Evolutionary conservation across 2,797 vertebrate genomes (phyloP).

Genomic region (Aulostomus chinensis): DNA sequence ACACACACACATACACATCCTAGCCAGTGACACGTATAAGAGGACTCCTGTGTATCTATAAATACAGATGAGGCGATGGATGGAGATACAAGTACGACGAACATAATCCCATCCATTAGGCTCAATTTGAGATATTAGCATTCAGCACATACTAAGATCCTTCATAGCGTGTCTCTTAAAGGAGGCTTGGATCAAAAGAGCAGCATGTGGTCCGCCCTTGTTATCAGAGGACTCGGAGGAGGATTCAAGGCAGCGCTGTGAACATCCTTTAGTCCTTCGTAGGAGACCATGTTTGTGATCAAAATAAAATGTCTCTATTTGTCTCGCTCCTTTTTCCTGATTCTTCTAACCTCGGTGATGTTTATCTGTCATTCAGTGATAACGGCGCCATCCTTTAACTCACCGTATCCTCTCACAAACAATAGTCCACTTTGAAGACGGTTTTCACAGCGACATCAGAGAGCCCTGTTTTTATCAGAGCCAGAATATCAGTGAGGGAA

Average conservation of each 20-base stretch:
- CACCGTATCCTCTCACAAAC: background rate
- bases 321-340: conserved; percentile 1
- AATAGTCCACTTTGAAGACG: conserved; percentile 4
- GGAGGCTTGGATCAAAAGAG: background rate
- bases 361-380: conserved; percentile 18
- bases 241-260: background rate
- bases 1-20: background rate
- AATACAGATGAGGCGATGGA: conserved; percentile 1
- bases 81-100: background rate
- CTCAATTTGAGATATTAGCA: conserved; percentile 4
- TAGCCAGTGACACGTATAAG: conserved; percentile 22
- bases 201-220: background rate
- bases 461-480: background rate
- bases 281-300: conserved; percentile 14
- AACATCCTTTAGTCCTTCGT: conserved; percentile 17
- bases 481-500: background rate
- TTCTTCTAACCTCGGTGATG: background rate
- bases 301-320: conserved; percentile 17
- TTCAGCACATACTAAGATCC: background rate
- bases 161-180: background rate
- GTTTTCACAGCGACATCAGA: background rate
- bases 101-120: background rate
- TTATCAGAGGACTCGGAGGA: conserved; percentile 1
- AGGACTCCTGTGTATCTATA: background rate
- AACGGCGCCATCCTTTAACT: conserved; percentile 6